Conservation (phyloP, 2,113 vertebrate species). For the Aythya baeri region DNA sequence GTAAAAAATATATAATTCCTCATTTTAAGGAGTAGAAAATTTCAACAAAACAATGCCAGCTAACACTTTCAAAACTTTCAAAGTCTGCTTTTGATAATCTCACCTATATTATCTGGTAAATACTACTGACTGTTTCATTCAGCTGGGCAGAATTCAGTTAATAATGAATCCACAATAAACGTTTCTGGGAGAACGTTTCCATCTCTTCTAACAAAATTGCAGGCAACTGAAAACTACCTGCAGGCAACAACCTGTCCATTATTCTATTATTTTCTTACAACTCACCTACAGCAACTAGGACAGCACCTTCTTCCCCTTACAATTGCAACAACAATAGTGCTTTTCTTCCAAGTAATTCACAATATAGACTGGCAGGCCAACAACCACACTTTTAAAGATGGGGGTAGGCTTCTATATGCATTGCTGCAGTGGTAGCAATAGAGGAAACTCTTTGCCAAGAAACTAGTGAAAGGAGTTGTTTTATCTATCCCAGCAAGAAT, state of each 20-base stretch:
- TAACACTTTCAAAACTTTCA: neutral
- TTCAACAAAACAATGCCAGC: neutral
- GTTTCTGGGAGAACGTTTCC: neutral
- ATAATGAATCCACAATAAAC: neutral
- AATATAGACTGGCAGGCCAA: neutral
- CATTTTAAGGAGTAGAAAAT: neutral
- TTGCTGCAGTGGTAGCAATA: neutral
- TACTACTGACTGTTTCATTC: neutral
- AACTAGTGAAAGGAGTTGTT: neutral
- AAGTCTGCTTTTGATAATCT: neutral
- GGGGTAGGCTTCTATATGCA: accelerated
- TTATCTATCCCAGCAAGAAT: neutral
- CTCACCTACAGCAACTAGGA: neutral
- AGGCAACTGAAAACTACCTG: neutral
- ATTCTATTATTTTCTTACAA: neutral
- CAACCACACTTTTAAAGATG: neutral
- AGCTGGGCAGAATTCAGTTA: neutral
- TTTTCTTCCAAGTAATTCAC: neutral
- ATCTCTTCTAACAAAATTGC: neutral
- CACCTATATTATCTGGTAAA: neutral
- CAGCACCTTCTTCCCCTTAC: neutral
- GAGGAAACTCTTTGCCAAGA: neutral
- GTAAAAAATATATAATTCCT: neutral
- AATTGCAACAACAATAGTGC: neutral
- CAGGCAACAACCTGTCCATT: neutral